A percentile compares a stretch with the other conserved stretches of the same genome.
phyloP scores from a whole-genome alignment of 2,113 vertebrate species.

The Oxygymnocypris stewartii region DNA sequence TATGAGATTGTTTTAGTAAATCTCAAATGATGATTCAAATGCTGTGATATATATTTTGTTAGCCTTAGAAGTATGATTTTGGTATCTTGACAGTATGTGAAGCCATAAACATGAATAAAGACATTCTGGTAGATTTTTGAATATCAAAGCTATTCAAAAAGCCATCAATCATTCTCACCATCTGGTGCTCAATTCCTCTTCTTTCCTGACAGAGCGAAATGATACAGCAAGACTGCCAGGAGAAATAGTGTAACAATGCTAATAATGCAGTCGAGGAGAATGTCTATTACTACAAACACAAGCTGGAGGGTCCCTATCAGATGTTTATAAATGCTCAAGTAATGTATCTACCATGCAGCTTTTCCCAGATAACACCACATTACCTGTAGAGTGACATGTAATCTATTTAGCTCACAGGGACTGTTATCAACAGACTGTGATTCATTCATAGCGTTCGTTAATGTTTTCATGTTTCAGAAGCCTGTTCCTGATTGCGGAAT shows the following conservation, averaged over 20 bases:
- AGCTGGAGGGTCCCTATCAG: slow-evolving; percentile 76
- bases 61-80: neutral
- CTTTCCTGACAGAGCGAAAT: slow-evolving; percentile 73
- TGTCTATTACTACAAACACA: slow-evolving; percentile 81
- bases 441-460: neutral
- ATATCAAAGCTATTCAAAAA: slow-evolving; percentile 17
- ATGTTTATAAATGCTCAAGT: slow-evolving; percentile 76
- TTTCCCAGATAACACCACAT: neutral
- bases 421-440: neutral
- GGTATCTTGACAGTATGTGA: neutral
- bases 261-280: slow-evolving; percentile 84
- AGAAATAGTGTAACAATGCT: slow-evolving; percentile 81
- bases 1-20: neutral
- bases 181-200: neutral
- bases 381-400: slow-evolving; percentile 1
- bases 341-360: slow-evolving; percentile 28
- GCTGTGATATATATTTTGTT: neutral
- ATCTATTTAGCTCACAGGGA: slow-evolving; percentile 17
- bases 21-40: neutral
- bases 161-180: neutral
- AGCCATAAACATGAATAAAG: slow-evolving; percentile 7
- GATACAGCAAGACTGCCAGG: slow-evolving; percentile 81
- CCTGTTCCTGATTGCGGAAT: slow-evolving; percentile 2
- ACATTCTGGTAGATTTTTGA: neutral
- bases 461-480: neutral